phyloP scores from a whole-genome alignment of 2,797 vertebrate species.

The Poecilia gillii region DNA sequence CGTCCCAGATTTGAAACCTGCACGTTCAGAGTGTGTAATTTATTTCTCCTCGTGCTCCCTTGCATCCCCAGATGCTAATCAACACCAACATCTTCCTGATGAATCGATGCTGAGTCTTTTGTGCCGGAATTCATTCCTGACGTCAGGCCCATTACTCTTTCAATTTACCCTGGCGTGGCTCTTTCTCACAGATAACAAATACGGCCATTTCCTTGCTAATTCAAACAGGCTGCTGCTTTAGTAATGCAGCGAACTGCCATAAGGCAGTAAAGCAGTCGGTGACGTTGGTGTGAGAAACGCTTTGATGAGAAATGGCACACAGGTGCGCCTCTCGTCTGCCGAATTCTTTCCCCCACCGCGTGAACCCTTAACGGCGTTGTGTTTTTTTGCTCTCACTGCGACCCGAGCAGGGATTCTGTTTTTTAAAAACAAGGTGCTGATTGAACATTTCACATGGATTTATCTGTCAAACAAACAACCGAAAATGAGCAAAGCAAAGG shows the following conservation, averaged over 20 bases:
- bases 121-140: constrained; percentile 71
- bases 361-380: constrained; percentile 9
- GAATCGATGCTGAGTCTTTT: constrained; percentile 83
- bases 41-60: constrained; percentile 41
- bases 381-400: constrained; percentile 36
- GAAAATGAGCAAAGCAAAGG: neutral
- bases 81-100: constrained; percentile 82
- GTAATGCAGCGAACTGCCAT: constrained; percentile 62
- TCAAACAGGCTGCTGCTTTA: constrained; percentile 61
- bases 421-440: constrained; percentile 17
- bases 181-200: constrained; percentile 81
- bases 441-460: constrained; percentile 31
- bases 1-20: constrained; percentile 30
- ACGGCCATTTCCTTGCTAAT: constrained; percentile 70
- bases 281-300: constrained; percentile 44
- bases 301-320: constrained; percentile 79
- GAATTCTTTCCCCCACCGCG: constrained; percentile 61
- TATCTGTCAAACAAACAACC: neutral
- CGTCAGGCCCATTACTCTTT: constrained; percentile 85
- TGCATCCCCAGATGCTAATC: constrained; percentile 72
- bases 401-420: constrained; percentile 33
- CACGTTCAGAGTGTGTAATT: constrained; percentile 31
- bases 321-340: constrained; percentile 67
- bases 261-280: constrained; percentile 62
- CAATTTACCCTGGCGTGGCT: constrained; percentile 81